These are phyloP conservation scores for Dione juno DNA, from an alignment of 2,888 invertebrate genomes.

Conservation along the genomic window DNA sequence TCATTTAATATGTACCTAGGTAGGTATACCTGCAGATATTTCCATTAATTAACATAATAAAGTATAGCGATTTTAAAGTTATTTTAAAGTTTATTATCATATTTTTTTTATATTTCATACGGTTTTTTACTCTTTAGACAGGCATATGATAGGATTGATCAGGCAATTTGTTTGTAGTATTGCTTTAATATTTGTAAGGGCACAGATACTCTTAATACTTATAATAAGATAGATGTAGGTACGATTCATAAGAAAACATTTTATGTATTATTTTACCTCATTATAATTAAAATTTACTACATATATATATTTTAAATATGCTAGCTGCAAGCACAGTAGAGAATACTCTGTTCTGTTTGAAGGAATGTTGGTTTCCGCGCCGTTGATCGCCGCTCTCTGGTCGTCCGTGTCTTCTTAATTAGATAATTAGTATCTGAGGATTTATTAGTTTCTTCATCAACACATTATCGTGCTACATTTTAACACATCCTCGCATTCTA, in stretches of 20 bases:
- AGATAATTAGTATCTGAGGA: conserved; percentile 47
- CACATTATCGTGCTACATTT: conserved; percentile 36
- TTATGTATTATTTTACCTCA: neutral
- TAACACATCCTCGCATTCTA: conserved; percentile 21
- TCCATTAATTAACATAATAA: neutral
- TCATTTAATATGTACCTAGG: neutral
- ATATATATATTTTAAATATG: neutral
- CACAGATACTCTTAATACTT: neutral
- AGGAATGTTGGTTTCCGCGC: conserved; percentile 29
- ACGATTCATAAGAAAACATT: too few relatives aligned
- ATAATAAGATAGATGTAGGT: too few relatives aligned
- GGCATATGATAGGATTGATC: neutral
- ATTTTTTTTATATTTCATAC: neutral
- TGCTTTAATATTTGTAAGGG: neutral
- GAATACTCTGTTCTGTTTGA: conserved; percentile 20
- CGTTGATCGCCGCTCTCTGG: conserved; percentile 40
- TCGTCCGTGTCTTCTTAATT: conserved; percentile 48
- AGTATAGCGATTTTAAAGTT: neutral
- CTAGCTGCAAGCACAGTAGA: neutral
- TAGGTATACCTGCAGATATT: neutral
- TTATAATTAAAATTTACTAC: neutral
- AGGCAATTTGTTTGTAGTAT: neutral
- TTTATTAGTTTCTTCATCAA: conserved; percentile 45
- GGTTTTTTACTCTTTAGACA: neutral
- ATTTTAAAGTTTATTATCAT: neutral